A percentile compares a stretch with the other conserved stretches of the same genome.
Conservation (phyloP, 2,888 invertebrate genomes). For the Lampropteryx suffumata region DNA sequence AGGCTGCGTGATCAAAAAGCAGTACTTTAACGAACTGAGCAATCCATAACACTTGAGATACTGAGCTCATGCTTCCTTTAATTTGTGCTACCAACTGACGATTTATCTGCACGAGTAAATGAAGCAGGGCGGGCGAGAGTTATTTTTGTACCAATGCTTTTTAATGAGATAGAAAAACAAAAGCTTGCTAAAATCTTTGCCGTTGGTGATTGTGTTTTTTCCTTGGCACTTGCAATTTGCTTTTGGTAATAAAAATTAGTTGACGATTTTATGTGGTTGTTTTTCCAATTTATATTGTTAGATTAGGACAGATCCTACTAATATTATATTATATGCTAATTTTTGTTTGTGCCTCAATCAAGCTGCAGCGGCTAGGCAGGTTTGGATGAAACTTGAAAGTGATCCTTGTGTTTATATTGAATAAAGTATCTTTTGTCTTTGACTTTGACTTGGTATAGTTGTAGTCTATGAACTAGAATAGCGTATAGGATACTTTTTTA, state of each 20-base stretch:
- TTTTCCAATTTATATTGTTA: too few relatives aligned
- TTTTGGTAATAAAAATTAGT: slow-evolving; percentile 2
- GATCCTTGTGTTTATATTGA: too few relatives aligned
- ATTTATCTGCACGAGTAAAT: slow-evolving; percentile 23
- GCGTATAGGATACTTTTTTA: too few relatives aligned
- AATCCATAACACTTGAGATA: slow-evolving; percentile 73
- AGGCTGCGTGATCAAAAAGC: slow-evolving; percentile 70
- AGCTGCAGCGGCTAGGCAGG: too few relatives aligned
- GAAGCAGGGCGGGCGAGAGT: slow-evolving; percentile 15
- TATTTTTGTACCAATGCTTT: slow-evolving; percentile 20
- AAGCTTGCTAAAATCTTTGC: slow-evolving; percentile 17
- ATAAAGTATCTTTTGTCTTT: too few relatives aligned
- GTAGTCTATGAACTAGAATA: too few relatives aligned
- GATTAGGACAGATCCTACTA: too few relatives aligned
- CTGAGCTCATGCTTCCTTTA: slow-evolving; percentile 35
- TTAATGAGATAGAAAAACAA: slow-evolving; percentile 24
- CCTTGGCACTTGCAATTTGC: background rate
- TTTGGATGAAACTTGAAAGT: too few relatives aligned
- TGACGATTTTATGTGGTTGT: too few relatives aligned
- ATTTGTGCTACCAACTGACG: slow-evolving; percentile 23
- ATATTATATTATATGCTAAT: too few relatives aligned
- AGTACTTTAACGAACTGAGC: slow-evolving; percentile 59
- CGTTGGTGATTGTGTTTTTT: background rate
- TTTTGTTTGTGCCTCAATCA: too few relatives aligned
- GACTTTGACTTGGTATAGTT: too few relatives aligned